A percentile compares a stretch with the other conserved stretches of the same genome.
Conservation (phyloP, 1,140 invertebrate species). For the Nasonia longicornis region DNA sequence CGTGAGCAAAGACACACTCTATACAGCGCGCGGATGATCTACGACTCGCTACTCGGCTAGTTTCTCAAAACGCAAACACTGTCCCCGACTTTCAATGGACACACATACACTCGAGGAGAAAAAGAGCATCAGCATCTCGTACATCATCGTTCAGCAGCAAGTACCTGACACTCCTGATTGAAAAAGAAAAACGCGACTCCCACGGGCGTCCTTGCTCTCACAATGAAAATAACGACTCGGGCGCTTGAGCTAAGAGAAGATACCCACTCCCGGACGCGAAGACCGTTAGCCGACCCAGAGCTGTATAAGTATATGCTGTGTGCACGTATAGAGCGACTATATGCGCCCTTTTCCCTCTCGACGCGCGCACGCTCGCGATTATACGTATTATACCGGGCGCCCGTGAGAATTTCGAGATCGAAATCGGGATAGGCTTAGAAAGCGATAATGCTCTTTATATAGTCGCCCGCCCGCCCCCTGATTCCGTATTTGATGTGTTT, state of each 20-base stretch:
- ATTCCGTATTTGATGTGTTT: background rate
- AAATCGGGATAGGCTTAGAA: slow-evolving; percentile 45
- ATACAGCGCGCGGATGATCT: background rate
- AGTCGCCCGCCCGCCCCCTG: background rate
- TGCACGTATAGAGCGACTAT: too few relatives aligned
- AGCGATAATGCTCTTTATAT: slow-evolving; percentile 31
- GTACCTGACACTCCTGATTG: background rate
- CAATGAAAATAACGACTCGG: background rate
- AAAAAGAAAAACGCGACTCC: background rate
- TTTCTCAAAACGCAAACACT: background rate
- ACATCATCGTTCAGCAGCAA: slow-evolving; percentile 1
- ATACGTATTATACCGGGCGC: background rate
- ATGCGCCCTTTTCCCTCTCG: slow-evolving; percentile 29
- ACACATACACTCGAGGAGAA: background rate
- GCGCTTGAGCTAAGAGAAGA: background rate
- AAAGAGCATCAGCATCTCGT: background rate
- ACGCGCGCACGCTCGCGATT: background rate
- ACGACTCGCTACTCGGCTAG: background rate
- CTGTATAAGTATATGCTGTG: background rate
- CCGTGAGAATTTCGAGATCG: slow-evolving; percentile 60
- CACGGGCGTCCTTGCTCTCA: background rate
- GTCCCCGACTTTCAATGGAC: background rate
- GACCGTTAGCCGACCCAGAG: slow-evolving; percentile 43
- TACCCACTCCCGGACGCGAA: background rate
- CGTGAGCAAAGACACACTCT: background rate